Percentiles rank a stretch among this genome's conserved stretches.
Evolutionary conservation across 2,888 invertebrate genomes (phyloP).

Genomic region (Cosmopolites sordidus): DNA sequence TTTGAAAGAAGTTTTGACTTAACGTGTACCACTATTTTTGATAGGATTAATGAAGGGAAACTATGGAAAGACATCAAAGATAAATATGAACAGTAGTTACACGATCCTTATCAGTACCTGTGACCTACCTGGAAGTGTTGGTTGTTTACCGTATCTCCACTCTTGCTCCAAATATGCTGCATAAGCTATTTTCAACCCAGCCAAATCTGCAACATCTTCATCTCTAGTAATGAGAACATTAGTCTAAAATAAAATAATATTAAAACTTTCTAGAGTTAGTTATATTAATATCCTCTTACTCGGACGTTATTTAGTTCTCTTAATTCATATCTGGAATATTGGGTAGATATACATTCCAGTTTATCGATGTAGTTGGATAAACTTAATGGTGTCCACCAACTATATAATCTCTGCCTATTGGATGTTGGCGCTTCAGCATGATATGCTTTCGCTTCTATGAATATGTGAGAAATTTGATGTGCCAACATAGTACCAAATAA

Average conservation of each 20-base stretch:
- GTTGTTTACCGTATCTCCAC: constrained; percentile 54
- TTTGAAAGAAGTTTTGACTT: too few relatives aligned
- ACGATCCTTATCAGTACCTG: background rate
- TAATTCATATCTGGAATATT: constrained; percentile 85
- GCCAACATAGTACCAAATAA: constrained; percentile 42
- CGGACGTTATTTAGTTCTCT: constrained; percentile 62
- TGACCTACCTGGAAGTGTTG: constrained; percentile 63
- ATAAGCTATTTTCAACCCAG: constrained; percentile 86
- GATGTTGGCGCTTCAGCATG: constrained; percentile 49
- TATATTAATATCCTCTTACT: constrained; percentile 48
- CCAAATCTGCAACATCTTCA: constrained; percentile 90
- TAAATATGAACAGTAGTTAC: too few relatives aligned
- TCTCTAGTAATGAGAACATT: constrained; percentile 31
- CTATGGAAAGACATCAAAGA: too few relatives aligned
- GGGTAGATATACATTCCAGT: constrained; percentile 83
- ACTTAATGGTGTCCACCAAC: constrained; percentile 82
- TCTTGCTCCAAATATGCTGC: constrained; percentile 74
- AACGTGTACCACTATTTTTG: too few relatives aligned
- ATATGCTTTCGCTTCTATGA: constrained; percentile 68
- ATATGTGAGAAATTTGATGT: constrained; percentile 43
- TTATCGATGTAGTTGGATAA: constrained; percentile 74
- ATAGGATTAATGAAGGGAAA: too few relatives aligned
- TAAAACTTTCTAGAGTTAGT: background rate
- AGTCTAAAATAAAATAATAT: constrained; percentile 28
- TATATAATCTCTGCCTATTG: constrained; percentile 35